Conservation (phyloP, 2,113 vertebrate species). For the Grammomys surdaster region DNA sequence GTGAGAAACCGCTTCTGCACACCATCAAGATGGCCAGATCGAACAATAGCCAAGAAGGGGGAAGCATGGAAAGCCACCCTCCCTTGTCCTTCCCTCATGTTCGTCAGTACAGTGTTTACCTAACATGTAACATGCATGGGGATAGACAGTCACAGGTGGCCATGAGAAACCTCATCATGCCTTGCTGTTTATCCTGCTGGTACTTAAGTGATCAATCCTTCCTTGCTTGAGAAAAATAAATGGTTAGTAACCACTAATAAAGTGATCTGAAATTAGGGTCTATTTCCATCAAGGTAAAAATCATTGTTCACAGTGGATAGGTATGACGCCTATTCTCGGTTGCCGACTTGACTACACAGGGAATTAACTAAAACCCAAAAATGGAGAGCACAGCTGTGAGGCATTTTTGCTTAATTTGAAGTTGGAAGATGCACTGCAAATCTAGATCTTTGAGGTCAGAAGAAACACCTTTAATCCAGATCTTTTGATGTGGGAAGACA, state of each 20-base stretch:
- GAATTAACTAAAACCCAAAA: not conserved
- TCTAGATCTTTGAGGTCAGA: not conserved
- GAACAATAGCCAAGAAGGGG: not conserved
- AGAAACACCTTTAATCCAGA: not conserved
- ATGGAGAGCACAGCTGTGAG: not conserved
- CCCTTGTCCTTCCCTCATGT: not conserved
- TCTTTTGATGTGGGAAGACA: not conserved
- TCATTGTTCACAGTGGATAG: not conserved
- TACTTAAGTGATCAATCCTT: not conserved
- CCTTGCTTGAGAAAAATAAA: not conserved
- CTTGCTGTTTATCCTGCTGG: not conserved
- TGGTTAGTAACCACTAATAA: not conserved
- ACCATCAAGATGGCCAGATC: not conserved
- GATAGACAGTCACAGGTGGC: not conserved
- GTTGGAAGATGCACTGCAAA: not conserved
- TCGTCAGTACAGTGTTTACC: not conserved
- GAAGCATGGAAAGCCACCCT: not conserved
- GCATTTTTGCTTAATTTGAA: not conserved
- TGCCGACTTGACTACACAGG: not conserved
- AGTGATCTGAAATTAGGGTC: not conserved
- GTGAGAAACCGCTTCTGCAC: too few relatives aligned
- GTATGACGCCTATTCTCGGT: not conserved
- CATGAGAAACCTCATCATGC: not conserved
- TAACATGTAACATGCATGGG: not conserved
- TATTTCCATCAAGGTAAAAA: not conserved